Evolutionary conservation across 1,140 invertebrate genomes (phyloP).

Genomic region (Drosophila setifemur): DNA sequence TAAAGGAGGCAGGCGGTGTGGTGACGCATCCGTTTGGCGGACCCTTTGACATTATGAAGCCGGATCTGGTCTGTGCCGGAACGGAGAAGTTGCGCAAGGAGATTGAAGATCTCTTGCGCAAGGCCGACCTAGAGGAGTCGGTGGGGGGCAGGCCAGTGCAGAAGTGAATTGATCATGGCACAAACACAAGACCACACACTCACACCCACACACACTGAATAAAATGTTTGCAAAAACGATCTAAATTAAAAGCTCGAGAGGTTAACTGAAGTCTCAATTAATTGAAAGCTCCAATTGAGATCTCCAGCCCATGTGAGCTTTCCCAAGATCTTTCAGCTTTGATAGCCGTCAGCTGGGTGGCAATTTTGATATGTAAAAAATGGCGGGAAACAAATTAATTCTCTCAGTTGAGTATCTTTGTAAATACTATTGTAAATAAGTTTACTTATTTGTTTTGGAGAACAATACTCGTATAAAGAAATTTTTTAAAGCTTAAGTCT

Average conservation of each 20-base stretch:
- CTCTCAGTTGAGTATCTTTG: background rate
- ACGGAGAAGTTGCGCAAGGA: constrained; percentile 81
- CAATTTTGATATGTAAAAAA: background rate
- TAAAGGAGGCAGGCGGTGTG: constrained; percentile 89
- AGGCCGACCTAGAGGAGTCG: constrained; percentile 60
- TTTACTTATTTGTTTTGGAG: background rate
- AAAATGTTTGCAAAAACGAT: constrained; percentile 21
- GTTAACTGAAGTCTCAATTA: background rate
- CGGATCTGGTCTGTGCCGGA: constrained; percentile 86
- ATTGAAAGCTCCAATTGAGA: constrained; percentile 1
- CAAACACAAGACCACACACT: no score
- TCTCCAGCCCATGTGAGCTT: no score
- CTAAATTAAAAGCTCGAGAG: constrained; percentile 25
- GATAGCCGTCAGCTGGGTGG: constrained; percentile 7
- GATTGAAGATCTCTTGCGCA: constrained; percentile 66
- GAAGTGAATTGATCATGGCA: constrained; percentile 39
- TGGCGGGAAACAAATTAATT: constrained; percentile 16
- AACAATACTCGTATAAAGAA: no score
- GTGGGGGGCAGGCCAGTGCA: constrained; percentile 59
- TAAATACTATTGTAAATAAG: background rate
- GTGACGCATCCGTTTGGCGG: constrained; percentile 83
- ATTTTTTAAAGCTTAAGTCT: no score
- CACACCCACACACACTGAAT: constrained; percentile 17
- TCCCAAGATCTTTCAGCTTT: background rate
- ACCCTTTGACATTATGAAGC: constrained; percentile 86